Evolutionary conservation across 2,888 invertebrate species (phyloP), one percentile per base, ranked within the genome.

Genomic region (Lepidocyrtinus sp.): DNA sequence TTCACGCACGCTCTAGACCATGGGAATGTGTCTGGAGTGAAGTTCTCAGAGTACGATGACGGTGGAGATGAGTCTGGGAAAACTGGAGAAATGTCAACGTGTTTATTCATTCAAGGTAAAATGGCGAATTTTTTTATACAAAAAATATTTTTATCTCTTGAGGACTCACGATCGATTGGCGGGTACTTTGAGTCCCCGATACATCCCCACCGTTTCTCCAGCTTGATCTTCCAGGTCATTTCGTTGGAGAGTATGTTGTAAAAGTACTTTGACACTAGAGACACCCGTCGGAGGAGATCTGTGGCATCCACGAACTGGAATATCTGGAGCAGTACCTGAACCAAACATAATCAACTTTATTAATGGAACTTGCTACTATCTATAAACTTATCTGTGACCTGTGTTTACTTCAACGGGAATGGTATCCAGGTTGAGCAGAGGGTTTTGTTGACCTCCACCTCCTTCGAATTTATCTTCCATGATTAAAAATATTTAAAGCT

Each of bases 1-100:
- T 91, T 90, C 61, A 92, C 89, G 88, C 92, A 93, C 0, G 92
- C 89, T 61, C 86, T 83, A 55, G 86, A 86, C 89, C 89, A 89
- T 9, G 77, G 72, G 62, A 83, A 85, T 22, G 25, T 36, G 9
- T 61, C 22, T n/a, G 21, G 26, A 5, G 67, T 69, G 27, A 73
- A 69, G 2, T n/a, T 55, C 3, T 19, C n/a, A 0, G 68, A 27
- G 62, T 73, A 69, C 55, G 22, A 19, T 5, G 9, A 19, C 5
- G 46, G 5, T 9, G 68, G 22, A 1, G 45, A 1, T 9, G 21
- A 7, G 46, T 55, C 50, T 7, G 70, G 59, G 26, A 55, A 59
- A 15, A 70, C 46, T 46, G 59, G 3, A n/a, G n/a, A 3, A n/a
- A 19, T n/a, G 36, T 7, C n/a, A 2, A 15, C 25, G 25, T 12